These are phyloP conservation scores for Ctenopoma multispine DNA, from an alignment of 2,797 vertebrate genomes.

Conservation along the genomic window DNA sequence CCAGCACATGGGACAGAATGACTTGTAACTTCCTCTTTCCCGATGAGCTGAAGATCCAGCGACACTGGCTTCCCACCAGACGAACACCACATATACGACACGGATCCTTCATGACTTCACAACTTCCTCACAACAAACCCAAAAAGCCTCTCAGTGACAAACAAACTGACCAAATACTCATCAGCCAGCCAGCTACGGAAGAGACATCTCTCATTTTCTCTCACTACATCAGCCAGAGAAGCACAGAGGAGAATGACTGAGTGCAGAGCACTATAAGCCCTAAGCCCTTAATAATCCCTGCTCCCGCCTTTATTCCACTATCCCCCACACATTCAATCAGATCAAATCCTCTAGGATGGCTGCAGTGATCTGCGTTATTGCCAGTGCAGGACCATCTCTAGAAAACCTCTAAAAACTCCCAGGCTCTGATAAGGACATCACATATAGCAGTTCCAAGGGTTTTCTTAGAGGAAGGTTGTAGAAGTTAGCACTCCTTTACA, in stretches of 20 bases:
- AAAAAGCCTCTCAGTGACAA: slow-evolving; percentile 41
- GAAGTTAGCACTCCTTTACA: not conserved
- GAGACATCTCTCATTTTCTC: slow-evolving; percentile 58
- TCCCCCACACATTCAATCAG: slow-evolving; percentile 67
- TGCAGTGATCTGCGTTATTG: slow-evolving; percentile 51
- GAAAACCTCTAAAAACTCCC: slow-evolving; percentile 21
- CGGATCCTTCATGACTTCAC: slow-evolving; percentile 76
- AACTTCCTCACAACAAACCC: slow-evolving; percentile 20
- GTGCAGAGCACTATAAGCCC: slow-evolving; percentile 73
- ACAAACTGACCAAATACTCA: slow-evolving; percentile 34
- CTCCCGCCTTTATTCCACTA: slow-evolving; percentile 76
- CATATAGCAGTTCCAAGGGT: slow-evolving; percentile 2
- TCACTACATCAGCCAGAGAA: slow-evolving; percentile 54
- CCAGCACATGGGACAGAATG: slow-evolving; percentile 83
- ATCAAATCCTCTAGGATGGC: slow-evolving; percentile 69
- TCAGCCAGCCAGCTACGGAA: slow-evolving; percentile 46
- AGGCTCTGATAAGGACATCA: slow-evolving; percentile 5
- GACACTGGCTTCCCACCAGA: slow-evolving; percentile 80
- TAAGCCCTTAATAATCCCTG: slow-evolving; percentile 83
- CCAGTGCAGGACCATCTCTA: slow-evolving; percentile 36
- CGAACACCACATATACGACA: slow-evolving; percentile 82
- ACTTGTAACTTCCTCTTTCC: slow-evolving; percentile 79
- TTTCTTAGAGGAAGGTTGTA: not conserved
- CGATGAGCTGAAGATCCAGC: slow-evolving; percentile 84
- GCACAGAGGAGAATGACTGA: slow-evolving; percentile 68